phyloP scores from a whole-genome alignment of 1,140 invertebrate genomes.

The Drosophila teissieri region DNA sequence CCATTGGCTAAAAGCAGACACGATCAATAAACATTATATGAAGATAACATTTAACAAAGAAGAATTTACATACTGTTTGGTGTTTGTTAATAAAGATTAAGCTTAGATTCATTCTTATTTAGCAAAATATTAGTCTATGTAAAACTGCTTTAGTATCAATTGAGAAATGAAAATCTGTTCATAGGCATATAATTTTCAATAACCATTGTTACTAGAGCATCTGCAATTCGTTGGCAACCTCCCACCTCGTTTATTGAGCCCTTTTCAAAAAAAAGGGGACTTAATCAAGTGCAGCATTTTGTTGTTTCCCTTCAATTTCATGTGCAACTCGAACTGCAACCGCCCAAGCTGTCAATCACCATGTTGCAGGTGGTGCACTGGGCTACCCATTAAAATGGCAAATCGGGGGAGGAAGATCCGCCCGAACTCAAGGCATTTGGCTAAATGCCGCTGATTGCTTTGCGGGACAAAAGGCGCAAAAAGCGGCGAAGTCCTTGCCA shows the following conservation, averaged over 20 bases:
- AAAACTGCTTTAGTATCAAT: too few relatives aligned
- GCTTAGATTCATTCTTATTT: too few relatives aligned
- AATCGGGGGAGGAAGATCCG: conserved; percentile 22
- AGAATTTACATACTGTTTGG: too few relatives aligned
- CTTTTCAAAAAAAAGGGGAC: conserved; percentile 12
- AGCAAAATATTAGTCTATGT: too few relatives aligned
- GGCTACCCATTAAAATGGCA: conserved; percentile 2
- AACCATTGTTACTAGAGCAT: conserved; percentile 1
- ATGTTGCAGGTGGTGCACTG: conserved; percentile 51
- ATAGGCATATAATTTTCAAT: not conserved
- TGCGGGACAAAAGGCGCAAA: conserved; percentile 60
- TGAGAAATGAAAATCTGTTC: not conserved
- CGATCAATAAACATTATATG: too few relatives aligned
- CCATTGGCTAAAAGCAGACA: conserved; percentile 1
- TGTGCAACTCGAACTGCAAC: conserved; percentile 48
- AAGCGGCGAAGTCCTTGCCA: conserved; percentile 46
- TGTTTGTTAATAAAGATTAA: too few relatives aligned
- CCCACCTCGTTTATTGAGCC: not conserved
- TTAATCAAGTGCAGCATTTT: conserved; percentile 59
- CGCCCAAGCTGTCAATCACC: conserved; percentile 56
- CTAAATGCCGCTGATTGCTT: conserved; percentile 52
- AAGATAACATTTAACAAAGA: too few relatives aligned
- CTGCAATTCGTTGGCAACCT: not conserved
- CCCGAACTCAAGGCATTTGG: conserved; percentile 34
- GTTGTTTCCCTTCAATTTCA: conserved; percentile 50